Conservation (phyloP, 2,797 vertebrate species). For the Dicrostonyx torquatus region DNA sequence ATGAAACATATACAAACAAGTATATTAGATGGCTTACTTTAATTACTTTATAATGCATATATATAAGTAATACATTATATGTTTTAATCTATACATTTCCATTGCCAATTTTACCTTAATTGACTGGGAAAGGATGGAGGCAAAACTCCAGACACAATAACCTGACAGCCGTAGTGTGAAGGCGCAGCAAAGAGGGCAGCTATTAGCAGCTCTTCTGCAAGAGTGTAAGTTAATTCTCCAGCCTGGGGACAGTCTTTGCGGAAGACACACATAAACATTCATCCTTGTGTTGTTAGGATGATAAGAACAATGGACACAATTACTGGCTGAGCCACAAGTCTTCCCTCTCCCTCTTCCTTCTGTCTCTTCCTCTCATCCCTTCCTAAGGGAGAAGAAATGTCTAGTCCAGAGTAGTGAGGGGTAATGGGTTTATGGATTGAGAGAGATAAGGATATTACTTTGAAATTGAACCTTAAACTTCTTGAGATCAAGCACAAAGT, state of each 20-base stretch:
- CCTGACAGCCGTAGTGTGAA: background rate
- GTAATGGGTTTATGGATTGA: background rate
- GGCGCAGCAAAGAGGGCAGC: constrained; percentile 12
- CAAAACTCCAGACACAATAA: background rate
- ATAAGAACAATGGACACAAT: constrained; percentile 27
- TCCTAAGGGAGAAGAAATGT: constrained; percentile 1
- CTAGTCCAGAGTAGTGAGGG: background rate
- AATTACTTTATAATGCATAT: background rate
- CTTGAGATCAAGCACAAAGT: constrained; percentile 40
- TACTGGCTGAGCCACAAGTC: constrained; percentile 17
- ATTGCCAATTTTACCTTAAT: background rate
- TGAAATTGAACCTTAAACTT: constrained; percentile 48
- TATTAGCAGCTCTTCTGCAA: constrained; percentile 24
- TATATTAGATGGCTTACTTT: background rate
- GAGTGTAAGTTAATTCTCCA: constrained; percentile 25
- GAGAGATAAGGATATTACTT: background rate
- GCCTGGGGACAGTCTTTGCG: background rate
- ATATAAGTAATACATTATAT: background rate
- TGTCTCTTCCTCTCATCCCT: background rate
- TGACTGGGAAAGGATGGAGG: background rate
- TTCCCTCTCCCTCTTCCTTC: background rate
- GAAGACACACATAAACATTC: background rate
- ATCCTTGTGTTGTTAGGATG: background rate
- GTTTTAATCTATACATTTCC: background rate
- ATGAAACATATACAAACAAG: background rate